These are phyloP conservation scores for Drosophila mettleri DNA, from an alignment of 2,888 invertebrate species.

Conservation along the genomic window DNA sequence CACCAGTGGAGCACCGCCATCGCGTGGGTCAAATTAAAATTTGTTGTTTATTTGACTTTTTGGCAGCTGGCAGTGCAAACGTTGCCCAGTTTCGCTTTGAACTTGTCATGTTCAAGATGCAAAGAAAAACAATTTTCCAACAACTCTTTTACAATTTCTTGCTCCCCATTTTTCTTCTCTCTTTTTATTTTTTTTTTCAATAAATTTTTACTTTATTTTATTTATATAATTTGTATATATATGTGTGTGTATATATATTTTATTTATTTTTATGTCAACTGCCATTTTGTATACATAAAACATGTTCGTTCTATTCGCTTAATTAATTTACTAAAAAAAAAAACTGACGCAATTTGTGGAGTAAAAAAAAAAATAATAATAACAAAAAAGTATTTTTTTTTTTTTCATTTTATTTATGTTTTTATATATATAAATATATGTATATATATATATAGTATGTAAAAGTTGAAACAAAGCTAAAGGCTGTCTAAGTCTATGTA, in stretches of 20 bases:
- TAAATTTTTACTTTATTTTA: constrained; percentile 45
- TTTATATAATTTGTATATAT: constrained; percentile 31
- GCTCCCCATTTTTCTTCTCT: constrained; percentile 40
- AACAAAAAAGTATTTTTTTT: not conserved
- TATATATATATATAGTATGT: constrained; percentile 8
- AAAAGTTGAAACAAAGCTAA: constrained; percentile 39
- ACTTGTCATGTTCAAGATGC: constrained; percentile 7
- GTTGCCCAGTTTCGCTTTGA: constrained; percentile 39
- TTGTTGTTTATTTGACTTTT: constrained; percentile 68
- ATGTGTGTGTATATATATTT: constrained; percentile 4
- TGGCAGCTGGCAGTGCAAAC: constrained; percentile 18
- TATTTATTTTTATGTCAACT: constrained; percentile 28
- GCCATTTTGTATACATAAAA: constrained; percentile 57
- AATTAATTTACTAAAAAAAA: constrained; percentile 41
- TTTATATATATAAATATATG: constrained; percentile 8
- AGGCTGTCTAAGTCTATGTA: constrained; percentile 20
- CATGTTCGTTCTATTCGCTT: constrained; percentile 57
- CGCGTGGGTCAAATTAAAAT: constrained; percentile 56
- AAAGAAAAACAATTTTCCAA: constrained; percentile 6
- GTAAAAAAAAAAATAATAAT: constrained; percentile 35
- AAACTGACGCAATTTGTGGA: constrained; percentile 13
- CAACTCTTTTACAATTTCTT: constrained; percentile 14
- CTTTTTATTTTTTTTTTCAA: constrained; percentile 41
- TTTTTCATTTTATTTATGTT: not conserved
- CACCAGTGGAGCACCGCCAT: not conserved